phyloP scores from a whole-genome alignment of 2,113 vertebrate genomes.

The Sterna hirundo region DNA sequence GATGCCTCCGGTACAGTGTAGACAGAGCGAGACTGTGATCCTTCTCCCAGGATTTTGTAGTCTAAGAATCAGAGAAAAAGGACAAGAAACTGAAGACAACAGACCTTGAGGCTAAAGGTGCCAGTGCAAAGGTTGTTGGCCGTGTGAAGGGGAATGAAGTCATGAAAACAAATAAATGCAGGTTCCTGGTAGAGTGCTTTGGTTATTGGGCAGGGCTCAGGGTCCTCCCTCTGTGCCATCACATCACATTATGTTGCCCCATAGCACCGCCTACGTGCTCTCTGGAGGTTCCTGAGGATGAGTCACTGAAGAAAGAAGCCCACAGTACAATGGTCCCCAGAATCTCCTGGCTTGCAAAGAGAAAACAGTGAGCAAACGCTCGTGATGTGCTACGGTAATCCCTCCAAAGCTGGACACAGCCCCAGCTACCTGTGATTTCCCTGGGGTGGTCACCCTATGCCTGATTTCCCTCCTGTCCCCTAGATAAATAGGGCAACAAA shows the following conservation, averaged over 20 bases:
- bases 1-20: background rate
- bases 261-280: background rate
- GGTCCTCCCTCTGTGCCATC: background rate
- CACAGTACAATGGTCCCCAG: background rate
- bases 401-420: background rate
- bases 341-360: background rate
- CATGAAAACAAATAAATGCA: background rate
- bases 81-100: background rate
- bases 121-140: background rate
- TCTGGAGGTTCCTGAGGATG: background rate
- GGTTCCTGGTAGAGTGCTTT: background rate
- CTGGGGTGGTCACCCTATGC: background rate
- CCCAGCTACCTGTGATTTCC: background rate
- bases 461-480: background rate
- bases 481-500: background rate
- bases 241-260: background rate
- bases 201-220: background rate
- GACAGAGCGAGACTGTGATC: background rate
- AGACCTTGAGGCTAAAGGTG: background rate
- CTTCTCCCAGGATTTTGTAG: background rate
- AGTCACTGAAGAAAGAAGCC: background rate
- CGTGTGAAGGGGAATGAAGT: background rate
- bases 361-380: fast-evolving
- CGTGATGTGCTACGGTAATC: background rate
- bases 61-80: background rate